Percentiles rank a stretch among this genome's conserved stretches.
Conservation (phyloP, 2,888 invertebrate genomes). For the Rhyacophila evoluta region DNA sequence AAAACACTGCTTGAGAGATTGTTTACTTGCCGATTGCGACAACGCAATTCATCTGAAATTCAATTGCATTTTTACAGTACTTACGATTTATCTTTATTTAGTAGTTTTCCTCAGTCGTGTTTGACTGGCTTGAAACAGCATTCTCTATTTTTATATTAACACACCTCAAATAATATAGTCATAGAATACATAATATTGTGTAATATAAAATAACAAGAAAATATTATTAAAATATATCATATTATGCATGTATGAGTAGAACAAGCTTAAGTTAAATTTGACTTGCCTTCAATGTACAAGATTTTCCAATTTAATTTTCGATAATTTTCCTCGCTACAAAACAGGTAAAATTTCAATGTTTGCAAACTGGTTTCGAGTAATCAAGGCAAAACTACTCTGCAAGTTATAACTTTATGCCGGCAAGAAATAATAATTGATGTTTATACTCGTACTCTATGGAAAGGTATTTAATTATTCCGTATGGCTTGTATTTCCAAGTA, state of each 20-base stretch:
- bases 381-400: neutral
- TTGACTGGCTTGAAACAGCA: no score
- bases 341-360: slow-evolving; percentile 19
- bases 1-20: slow-evolving; percentile 5
- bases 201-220: no score
- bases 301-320: neutral
- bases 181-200: no score
- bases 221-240: no score
- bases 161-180: no score
- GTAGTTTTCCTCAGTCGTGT: neutral
- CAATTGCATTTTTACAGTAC: slow-evolving; percentile 27
- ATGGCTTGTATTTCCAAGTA: no score
- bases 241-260: no score
- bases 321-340: neutral
- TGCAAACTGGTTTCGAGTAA: neutral
- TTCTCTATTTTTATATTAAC: no score
- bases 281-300: no score
- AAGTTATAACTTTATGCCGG: neutral
- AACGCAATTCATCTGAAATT: slow-evolving; percentile 1
- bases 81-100: neutral
- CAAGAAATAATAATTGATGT: neutral
- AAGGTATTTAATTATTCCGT: no score
- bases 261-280: no score
- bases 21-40: slow-evolving; percentile 6
- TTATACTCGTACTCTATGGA: neutral